A percentile compares a stretch with the other conserved stretches of the same genome.
These are phyloP conservation scores for Otis tarda DNA, from an alignment of 2,113 vertebrate species.

Conservation along the genomic window DNA sequence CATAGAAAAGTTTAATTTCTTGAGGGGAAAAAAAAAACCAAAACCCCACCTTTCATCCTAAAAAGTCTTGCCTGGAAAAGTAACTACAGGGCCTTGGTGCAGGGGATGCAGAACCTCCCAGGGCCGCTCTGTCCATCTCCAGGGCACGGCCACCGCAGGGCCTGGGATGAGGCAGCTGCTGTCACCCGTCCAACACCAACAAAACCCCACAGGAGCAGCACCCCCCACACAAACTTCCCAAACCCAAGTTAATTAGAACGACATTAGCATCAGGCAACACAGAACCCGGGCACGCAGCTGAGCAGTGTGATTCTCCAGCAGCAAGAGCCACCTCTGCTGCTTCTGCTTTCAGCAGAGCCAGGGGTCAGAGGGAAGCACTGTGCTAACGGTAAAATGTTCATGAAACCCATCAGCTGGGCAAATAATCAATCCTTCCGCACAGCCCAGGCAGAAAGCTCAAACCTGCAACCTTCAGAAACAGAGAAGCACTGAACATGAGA, in stretches of 20 bases:
- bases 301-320: background rate
- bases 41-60: background rate
- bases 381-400: accelerated
- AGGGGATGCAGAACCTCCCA: background rate
- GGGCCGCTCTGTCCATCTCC: background rate
- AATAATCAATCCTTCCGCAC: background rate
- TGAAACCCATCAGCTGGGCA: background rate
- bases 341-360: background rate
- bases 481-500: background rate
- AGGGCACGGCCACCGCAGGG: background rate
- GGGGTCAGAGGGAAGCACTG: background rate
- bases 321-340: background rate
- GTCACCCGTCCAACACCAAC: background rate
- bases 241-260: background rate
- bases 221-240: background rate
- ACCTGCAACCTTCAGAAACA: background rate
- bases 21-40: background rate
- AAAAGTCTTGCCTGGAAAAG: background rate
- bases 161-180: background rate
- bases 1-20: background rate
- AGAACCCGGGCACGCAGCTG: background rate
- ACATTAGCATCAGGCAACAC: background rate
- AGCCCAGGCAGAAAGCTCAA: background rate
- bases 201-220: background rate
- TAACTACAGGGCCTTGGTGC: background rate